A percentile compares a stretch with the other conserved stretches of the same genome.
Evolutionary conservation across 2,113 vertebrate genomes (phyloP).

Genomic region (Rhabdomys dilectus): DNA sequence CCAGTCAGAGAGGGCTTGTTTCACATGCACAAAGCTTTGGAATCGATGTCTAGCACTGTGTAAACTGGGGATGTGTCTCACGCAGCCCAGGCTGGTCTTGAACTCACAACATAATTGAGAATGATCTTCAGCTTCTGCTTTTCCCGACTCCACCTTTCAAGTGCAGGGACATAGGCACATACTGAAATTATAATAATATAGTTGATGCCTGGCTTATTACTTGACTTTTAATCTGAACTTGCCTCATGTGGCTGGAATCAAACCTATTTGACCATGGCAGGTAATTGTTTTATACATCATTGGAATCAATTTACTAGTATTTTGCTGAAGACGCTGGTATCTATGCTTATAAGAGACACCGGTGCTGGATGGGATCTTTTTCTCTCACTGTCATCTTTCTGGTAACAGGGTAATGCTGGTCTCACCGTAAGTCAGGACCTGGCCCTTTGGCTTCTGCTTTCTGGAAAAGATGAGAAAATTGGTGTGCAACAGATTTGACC

Average conservation of each 20-base stretch:
- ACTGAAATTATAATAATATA: background rate
- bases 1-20: background rate
- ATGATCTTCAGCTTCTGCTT: background rate
- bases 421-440: background rate
- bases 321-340: background rate
- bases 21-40: background rate
- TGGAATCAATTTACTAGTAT: background rate
- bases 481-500: background rate
- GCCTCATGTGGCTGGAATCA: background rate
- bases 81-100: background rate
- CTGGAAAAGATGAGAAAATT: background rate
- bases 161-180: background rate
- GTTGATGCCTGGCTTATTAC: background rate
- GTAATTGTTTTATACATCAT: background rate
- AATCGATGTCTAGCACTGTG: background rate
- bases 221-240: background rate
- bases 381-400: background rate
- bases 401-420: background rate
- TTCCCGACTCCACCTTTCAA: background rate
- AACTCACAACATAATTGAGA: background rate
- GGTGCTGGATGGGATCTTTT: background rate
- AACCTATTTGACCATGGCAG: background rate
- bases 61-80: background rate
- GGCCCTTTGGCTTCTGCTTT: background rate
- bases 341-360: background rate